phyloP scores from a whole-genome alignment of 2,888 invertebrate genomes.

The Chrysolina americana region DNA sequence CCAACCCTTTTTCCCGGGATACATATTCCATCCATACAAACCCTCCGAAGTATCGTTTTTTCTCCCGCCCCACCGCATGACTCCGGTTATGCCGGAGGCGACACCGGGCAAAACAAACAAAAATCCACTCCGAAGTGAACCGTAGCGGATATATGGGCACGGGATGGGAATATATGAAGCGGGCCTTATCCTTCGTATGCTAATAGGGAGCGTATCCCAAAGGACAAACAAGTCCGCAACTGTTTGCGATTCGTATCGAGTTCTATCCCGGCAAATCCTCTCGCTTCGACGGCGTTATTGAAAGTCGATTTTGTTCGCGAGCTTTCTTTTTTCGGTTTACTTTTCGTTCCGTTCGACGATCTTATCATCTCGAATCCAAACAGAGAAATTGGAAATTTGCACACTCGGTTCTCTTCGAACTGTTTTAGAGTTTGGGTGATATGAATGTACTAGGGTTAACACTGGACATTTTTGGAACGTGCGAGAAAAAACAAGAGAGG shows the following conservation, averaged over 20 bases:
- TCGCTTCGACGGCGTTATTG: conserved; percentile 13
- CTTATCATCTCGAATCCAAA: not conserved
- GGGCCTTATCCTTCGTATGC: conserved; percentile 10
- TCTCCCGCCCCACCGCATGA: not conserved
- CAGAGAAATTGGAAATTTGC: not conserved
- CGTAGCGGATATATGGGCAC: not conserved
- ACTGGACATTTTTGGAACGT: no score
- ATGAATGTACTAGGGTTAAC: no score
- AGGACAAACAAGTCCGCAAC: conserved; percentile 26
- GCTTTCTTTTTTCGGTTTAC: conserved; percentile 11
- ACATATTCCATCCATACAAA: not conserved
- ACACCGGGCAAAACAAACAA: conserved; percentile 19
- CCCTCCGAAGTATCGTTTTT: conserved; percentile 1
- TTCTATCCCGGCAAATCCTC: conserved; percentile 23
- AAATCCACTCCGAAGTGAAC: conserved; percentile 10
- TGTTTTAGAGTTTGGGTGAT: no score
- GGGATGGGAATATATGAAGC: not conserved
- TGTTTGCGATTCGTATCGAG: conserved; percentile 33
- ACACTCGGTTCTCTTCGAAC: not conserved
- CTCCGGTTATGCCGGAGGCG: not conserved
- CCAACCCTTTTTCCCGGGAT: not conserved
- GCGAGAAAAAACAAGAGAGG: no score
- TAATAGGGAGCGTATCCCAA: conserved; percentile 17
- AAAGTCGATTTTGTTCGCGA: conserved; percentile 19
- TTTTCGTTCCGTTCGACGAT: conserved; percentile 9